Evolutionary conservation across 2,797 vertebrate species (phyloP), one percentile per base, ranked within the genome.

Genomic region (Tadarida brasiliensis): DNA sequence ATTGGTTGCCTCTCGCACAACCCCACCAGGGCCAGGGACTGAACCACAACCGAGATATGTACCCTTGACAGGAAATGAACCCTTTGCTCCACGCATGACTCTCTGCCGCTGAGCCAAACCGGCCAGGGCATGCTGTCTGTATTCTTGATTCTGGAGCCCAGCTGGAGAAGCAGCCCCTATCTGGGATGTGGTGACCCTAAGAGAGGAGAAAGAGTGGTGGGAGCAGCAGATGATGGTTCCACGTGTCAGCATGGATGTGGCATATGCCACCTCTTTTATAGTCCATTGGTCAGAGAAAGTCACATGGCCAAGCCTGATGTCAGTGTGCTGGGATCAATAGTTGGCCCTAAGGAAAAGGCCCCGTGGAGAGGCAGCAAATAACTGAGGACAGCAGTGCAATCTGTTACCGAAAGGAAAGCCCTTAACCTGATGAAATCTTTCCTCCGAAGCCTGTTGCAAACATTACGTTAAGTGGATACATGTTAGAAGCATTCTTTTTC

Each of bases 401-500:
- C 17, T 35, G 0, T 57, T 47, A 4, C 28, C 51, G 16, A 78
- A 83, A 76, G 24, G n/a, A 59, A 44, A 51, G 2, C 77, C 61
- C 24, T 94, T 61, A 24, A 63, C 47, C 1, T 49, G 73, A 56
- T 61, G 54, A 87, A 68, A 56, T 2, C 22, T 92, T 70, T 93
- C 47, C 15, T 87, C 19, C 12, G 5, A 93, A 91, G 22, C 26
- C 30, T 81, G 7, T 56, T 59, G 51, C 26, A 84, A 65, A 65
- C 22, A 24, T 67, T 54, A 26, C 51, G 22, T 49, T 90, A 93
- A 59, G 35, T 85, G 4, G 26, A 33, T n/a, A 51, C 10, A 39
- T 87, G 68, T 88, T 59, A 88, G 51, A 84, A 76, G 16, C 22
- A 15, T 85, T 73, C 24, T 83, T 28, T 95, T 83, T 82, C 81